Evolutionary conservation across 2,797 vertebrate genomes (phyloP).

Genomic region (Moxostoma hubbsi): DNA sequence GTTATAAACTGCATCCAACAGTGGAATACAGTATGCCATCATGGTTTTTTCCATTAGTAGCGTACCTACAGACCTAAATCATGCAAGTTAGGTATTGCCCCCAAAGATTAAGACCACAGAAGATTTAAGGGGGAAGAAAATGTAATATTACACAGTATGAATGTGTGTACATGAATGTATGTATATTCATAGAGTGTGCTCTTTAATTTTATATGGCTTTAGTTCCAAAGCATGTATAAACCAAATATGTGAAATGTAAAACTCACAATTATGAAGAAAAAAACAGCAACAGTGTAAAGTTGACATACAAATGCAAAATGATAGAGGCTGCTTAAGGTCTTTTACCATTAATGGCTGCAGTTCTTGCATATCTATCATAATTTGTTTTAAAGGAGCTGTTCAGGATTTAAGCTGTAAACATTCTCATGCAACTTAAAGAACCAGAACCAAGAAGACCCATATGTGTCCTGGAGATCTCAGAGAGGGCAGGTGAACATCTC

Average conservation of each 20-base stretch:
- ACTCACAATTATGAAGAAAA: neutral
- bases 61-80: conserved; percentile 39
- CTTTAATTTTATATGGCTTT: no score
- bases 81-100: conserved; percentile 46
- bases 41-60: conserved; percentile 54
- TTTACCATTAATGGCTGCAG: neutral
- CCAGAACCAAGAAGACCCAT: neutral
- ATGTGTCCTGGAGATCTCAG: neutral
- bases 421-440: neutral
- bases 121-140: conserved; percentile 1
- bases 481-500: conserved; percentile 35
- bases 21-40: conserved; percentile 51
- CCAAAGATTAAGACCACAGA: conserved; percentile 17
- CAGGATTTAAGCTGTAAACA: conserved; percentile 23
- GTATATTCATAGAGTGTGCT: no score
- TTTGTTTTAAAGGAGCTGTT: neutral
- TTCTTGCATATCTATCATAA: neutral
- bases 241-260: no score
- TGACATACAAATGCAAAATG: conserved; percentile 10
- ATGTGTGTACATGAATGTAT: neutral
- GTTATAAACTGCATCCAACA: conserved; percentile 31
- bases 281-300: neutral
- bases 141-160: neutral
- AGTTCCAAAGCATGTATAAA: no score
- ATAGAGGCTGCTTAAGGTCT: neutral